phyloP scores from a whole-genome alignment of 2,888 invertebrate genomes.

The Macrophya alboannulata region DNA sequence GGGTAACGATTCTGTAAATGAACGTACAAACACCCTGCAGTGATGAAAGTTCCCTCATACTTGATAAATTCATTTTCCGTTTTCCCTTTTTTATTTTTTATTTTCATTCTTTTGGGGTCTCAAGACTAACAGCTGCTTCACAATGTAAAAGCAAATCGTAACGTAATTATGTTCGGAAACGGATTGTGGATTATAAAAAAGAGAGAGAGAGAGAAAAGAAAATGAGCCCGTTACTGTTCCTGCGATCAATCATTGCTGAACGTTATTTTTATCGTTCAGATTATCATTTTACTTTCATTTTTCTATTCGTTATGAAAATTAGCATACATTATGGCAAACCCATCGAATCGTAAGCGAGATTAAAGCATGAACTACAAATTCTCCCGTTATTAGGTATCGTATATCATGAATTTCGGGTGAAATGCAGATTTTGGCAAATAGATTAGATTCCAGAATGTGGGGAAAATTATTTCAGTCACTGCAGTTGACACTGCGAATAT shows the following conservation, averaged over 20 bases:
- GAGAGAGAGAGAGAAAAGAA: background rate
- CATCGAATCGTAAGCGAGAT: background rate
- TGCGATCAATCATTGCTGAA: conserved; percentile 4
- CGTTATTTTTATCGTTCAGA: conserved; percentile 4
- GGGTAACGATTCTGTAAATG: background rate
- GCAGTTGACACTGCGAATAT: background rate
- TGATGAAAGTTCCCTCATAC: background rate
- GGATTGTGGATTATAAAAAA: background rate
- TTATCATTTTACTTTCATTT: background rate
- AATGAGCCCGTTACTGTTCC: background rate
- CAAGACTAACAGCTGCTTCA: too few species aligned
- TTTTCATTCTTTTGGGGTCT: too few species aligned
- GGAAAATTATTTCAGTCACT: background rate
- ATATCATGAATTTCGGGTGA: background rate
- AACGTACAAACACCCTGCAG: background rate
- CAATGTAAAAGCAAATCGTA: background rate
- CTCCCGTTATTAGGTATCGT: background rate
- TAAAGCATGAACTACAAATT: background rate
- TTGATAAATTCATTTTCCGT: background rate
- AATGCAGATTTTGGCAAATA: background rate
- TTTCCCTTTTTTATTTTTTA: background rate
- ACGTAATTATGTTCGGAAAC: background rate
- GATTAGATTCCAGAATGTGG: background rate
- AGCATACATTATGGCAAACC: background rate
- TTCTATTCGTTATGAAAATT: background rate